A percentile compares a stretch with the other conserved stretches of the same genome.
Conservation (phyloP, 2,113 vertebrate species). For the Struthio camelus region DNA sequence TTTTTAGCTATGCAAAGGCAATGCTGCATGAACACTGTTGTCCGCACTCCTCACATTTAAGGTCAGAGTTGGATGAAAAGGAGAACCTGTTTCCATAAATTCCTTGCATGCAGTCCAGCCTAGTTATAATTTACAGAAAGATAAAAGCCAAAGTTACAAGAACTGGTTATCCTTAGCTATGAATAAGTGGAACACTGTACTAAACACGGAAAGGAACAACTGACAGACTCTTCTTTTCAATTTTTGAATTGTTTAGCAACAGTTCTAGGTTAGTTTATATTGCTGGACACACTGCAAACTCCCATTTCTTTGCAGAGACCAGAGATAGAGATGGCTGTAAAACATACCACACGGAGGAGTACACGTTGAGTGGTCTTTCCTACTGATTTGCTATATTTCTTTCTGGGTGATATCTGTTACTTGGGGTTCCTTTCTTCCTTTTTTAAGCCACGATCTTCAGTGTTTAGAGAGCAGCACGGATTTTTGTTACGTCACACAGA, state of each 20-base stretch:
- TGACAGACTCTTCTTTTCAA: not conserved
- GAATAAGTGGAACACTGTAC: not conserved
- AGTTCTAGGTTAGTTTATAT: not conserved
- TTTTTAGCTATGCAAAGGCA: slow-evolving; percentile 29
- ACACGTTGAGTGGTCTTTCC: not conserved
- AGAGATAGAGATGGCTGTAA: not conserved
- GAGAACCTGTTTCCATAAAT: not conserved
- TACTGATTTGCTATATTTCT: not conserved
- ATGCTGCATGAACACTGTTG: not conserved
- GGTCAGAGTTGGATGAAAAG: not conserved
- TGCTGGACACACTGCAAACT: not conserved
- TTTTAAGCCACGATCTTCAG: not conserved
- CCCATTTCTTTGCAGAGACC: not conserved
- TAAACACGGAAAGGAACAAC: not conserved
- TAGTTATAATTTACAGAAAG: not conserved
- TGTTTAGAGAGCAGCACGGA: not conserved
- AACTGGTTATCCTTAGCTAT: not conserved
- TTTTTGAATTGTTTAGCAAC: not conserved
- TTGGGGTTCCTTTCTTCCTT: not conserved
- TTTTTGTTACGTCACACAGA: not conserved
- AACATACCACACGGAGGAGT: not conserved
- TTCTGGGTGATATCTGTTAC: not conserved
- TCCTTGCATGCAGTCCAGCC: not conserved
- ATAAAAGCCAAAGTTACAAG: not conserved
- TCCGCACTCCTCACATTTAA: slow-evolving; percentile 9